Base-by-base conservation (phyloP, 2,888 invertebrate species). In the Petrolisthes cinctipes region DNA sequence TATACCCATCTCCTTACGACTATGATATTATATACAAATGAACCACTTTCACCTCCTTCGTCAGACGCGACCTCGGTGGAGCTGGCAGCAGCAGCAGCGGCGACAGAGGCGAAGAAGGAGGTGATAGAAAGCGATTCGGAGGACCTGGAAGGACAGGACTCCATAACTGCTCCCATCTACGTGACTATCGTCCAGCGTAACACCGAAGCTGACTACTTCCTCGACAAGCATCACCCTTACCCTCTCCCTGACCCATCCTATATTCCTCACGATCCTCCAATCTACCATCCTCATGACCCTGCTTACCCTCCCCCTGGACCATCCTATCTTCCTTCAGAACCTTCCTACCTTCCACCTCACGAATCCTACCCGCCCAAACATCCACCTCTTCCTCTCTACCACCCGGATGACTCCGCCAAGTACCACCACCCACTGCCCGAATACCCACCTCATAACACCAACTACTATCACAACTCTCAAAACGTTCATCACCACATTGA, bases 101-200 rank as follows among this genome's bases (percentile, higher is more conserved):
- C 14, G 14, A 61, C 23, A 20, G 37, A 37, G 37, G 73, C n/a
- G 7, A 20, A 51, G 76, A 51, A 23, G 53, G 53, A 61, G 66
- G 9, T 11, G 54, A 4, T 17, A 6, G 79, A 17, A 54, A 68
- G 53, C 6, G 82, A 66, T n/a, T 6, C 20, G n/a, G 75, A 66
- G 11, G 86, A 86, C 53, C 61, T 86, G 4, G 78, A 75, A 6
- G 86, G 61, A 7, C 82, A 86, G 51, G 86, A 86, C 51, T 86
- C 86, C n/a, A 73, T 78, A 20, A 61, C 83, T 5, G 86, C 86
- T 6, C 86, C 86, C 6, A 83, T 86, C 14, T 86, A 82, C 78
- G 83, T 86, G 23, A 86, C 86, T 20, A 86, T 86, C 51, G 86
- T 86, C n/a, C 86, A 86, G 78, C 61, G 83, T 20, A 82, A 82